Evolutionary conservation across 2,888 invertebrate species (phyloP).

Genomic region (Macrophya alboannulata): DNA sequence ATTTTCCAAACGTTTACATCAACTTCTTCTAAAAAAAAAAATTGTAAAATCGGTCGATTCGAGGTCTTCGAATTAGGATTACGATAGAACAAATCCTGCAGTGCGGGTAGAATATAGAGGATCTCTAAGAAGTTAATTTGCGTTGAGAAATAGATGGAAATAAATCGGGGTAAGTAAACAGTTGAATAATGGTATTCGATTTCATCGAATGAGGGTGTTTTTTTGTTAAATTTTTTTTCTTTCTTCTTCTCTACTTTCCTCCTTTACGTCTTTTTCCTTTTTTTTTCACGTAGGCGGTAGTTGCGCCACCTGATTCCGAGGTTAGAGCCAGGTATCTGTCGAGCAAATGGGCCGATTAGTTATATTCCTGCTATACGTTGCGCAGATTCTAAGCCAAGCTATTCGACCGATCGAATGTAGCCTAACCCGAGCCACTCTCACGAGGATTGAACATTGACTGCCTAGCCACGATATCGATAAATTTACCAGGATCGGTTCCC

Average conservation of each 20-base stretch:
- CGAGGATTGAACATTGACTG: constrained; percentile 40
- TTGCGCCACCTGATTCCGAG: constrained; percentile 52
- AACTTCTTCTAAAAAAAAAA: background rate
- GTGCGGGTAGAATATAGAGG: background rate
- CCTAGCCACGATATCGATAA: constrained; percentile 23
- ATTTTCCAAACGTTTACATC: background rate
- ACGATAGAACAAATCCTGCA: background rate
- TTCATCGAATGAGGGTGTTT: constrained; percentile 64
- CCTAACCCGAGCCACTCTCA: constrained; percentile 3
- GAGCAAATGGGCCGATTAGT: constrained; percentile 73
- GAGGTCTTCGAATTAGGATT: too few species aligned
- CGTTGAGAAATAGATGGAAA: constrained; percentile 65
- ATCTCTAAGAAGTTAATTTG: constrained; percentile 65
- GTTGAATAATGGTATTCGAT: constrained; percentile 65
- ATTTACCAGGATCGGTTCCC: constrained; percentile 59
- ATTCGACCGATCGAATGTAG: constrained; percentile 24
- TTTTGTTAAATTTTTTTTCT: constrained; percentile 42
- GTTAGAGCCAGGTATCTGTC: constrained; percentile 63
- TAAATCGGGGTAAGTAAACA: constrained; percentile 67
- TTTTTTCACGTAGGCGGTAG: background rate
- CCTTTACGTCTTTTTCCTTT: background rate
- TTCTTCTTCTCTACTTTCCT: background rate
- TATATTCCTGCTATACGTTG: constrained; percentile 65
- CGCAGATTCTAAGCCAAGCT: constrained; percentile 38
- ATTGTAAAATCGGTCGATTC: background rate